These are phyloP conservation scores for Mormyrus proboscirostris DNA, from an alignment of 2,797 vertebrate genomes.

Conservation along the genomic window DNA sequence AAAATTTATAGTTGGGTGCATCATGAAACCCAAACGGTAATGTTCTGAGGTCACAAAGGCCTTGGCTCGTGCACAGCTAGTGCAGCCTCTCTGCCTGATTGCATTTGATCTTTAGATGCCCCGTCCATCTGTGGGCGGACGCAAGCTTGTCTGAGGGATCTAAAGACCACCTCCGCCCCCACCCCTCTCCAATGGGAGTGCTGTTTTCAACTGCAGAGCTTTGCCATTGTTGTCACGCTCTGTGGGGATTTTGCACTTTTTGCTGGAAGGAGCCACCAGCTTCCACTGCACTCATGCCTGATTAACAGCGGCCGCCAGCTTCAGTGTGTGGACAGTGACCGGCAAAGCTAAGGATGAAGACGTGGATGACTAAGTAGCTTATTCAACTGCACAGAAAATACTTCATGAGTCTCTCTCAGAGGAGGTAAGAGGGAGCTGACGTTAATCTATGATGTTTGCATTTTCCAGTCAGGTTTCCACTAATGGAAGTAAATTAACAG, in stretches of 20 bases:
- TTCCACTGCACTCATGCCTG: slow-evolving; percentile 44
- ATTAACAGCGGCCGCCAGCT: slow-evolving; percentile 49
- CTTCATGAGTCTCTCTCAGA: slow-evolving; percentile 10
- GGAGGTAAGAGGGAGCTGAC: background rate
- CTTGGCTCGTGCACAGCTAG: background rate
- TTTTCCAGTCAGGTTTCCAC: background rate
- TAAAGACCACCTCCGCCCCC: background rate
- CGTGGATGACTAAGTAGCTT: slow-evolving; percentile 50
- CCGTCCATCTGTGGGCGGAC: background rate
- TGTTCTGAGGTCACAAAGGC: background rate
- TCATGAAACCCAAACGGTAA: background rate
- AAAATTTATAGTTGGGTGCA: background rate
- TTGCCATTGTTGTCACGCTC: slow-evolving; percentile 54
- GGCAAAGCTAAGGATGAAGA: slow-evolving; percentile 41
- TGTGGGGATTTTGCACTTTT: slow-evolving; percentile 47
- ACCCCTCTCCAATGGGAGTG: background rate
- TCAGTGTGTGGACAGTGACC: slow-evolving; percentile 38
- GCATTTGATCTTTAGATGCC: background rate
- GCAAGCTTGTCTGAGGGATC: background rate
- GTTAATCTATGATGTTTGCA: background rate
- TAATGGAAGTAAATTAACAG: background rate
- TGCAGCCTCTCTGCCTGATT: background rate
- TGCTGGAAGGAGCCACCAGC: slow-evolving; percentile 37
- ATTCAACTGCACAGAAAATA: slow-evolving; percentile 36
- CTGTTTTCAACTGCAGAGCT: slow-evolving; percentile 32